Base-by-base conservation (phyloP, 2,888 invertebrate species). In the Cataglyphis albicans region DNA sequence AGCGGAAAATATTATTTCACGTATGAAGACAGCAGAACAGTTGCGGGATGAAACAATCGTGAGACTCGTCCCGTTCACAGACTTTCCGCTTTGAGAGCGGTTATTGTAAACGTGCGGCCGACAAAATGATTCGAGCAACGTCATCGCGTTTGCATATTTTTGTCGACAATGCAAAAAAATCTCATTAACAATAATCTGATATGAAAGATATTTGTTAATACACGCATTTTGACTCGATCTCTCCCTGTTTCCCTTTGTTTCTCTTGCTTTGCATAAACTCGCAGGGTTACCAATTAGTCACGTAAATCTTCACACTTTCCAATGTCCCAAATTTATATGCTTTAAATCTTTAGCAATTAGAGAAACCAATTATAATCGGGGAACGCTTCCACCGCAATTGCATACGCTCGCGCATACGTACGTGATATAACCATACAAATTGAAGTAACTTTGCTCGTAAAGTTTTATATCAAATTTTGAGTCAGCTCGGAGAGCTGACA, bases 321-420 rank as follows among this genome's bases (percentile, higher is more conserved):
- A 78, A 75, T 87, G 81, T 84, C 61, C 81, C 15, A 64, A 74
- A 68, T 84, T 84, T 85, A 84, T 65, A 35, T 48, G 81, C 72
- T 75, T 87, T 82, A 82, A 85, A 85, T 64, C 82, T 72, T 55
- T 83, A 72, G 83, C 83, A 89, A 89, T 89, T 89, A 89, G 63
- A 41, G 78, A 72, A 68, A 82, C 85, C 89, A 89, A 89, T 89
- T 89, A 87, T 86, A 89, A 89, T 87, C 82, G 74, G 67, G 67
- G 81, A 86, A 87, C 78, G 81, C 74, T 73, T 10, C 52, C 41
- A 10, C 63, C n/a, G 61, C 55, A 67, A 29, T 48, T 61, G 15
- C 35, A 44, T 55, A 57, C 12, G 41, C 41, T 32, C 15, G 67
- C 6, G 44, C 70, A 6, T 35, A 35, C 32, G 29, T 80, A 59